Base-by-base conservation (phyloP, 2,797 vertebrate genomes). In the Lepus townsendii region DNA sequence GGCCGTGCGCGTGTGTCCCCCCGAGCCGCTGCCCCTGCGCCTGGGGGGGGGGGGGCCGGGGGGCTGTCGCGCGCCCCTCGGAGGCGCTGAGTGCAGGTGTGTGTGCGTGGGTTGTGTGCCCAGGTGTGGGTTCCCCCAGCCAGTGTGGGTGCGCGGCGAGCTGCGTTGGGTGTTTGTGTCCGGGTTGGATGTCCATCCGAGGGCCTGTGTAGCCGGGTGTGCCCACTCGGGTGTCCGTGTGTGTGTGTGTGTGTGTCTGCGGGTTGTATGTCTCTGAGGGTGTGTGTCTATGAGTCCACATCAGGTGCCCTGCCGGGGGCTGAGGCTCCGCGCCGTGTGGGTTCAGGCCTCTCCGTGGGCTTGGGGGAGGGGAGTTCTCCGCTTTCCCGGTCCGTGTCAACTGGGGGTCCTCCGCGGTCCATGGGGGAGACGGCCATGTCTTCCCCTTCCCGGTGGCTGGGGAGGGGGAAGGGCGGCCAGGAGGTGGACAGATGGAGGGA, bases 401-500 rank as follows among this genome's bases (percentile, higher is more conserved):
- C 91, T 90, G 69, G 79, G 93, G 95, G 86, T 94, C 91, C 89
- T 95, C 91, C 22, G 93, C 85, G 66, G 94, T 90, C 94, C 95
- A 94, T 89, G 93, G 96, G 95, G 96, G 96, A 96, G 96, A 94
- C 94, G 87, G 97, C 96, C 96, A 96, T 97, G 93, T 97, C 97
- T 97, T 97, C 77, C 93, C 90, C 94, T 96, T 96, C 87, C 93
- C 17, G 86, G 93, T 90, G 95, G 87, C 84, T 95, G 94, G 89
- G 78, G 20, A 7, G 93, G 96, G 94, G 96, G 96, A 94, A 89
- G 96, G 96, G 97, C 78, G 4, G 88, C 93, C 17, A 42, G 94
- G 95, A 96, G 96, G 95, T 97, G 97, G 96, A 97, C 97, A 96
- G 96, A 96, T 96, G 97, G 96, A 96, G 84, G 93, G 95, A 97